phyloP scores from a whole-genome alignment of 2,888 invertebrate species.

The Lepidochrysops patricia region DNA sequence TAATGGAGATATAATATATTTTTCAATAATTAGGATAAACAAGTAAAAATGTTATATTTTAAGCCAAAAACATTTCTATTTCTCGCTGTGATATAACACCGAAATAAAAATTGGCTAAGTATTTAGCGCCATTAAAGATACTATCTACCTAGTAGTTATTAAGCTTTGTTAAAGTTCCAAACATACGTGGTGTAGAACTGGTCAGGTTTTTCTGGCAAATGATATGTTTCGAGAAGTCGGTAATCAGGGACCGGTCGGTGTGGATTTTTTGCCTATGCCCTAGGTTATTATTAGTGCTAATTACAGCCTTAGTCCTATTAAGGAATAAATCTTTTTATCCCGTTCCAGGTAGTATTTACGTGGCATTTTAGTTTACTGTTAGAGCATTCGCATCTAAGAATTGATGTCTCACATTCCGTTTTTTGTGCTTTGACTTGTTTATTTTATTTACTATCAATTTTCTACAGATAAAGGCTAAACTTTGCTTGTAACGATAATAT shows the following conservation, averaged over 20 bases:
- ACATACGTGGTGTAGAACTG: slow-evolving; percentile 11
- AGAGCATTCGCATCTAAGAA: neutral
- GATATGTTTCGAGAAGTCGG: slow-evolving; percentile 27
- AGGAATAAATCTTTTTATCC: slow-evolving; percentile 11
- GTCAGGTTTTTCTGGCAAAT: slow-evolving; percentile 24
- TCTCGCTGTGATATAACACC: neutral
- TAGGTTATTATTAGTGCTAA: slow-evolving; percentile 14
- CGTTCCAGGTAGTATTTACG: slow-evolving; percentile 8
- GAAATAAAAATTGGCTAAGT: neutral
- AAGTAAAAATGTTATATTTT: too few relatives aligned
- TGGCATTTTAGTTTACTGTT: neutral
- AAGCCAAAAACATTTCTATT: too few relatives aligned
- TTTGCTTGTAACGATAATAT: neutral
- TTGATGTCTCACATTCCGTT: neutral
- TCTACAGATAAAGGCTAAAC: neutral
- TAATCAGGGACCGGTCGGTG: slow-evolving; percentile 29
- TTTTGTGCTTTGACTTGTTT: neutral
- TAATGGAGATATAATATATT: neutral
- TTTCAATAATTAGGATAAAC: neutral
- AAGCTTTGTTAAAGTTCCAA: neutral
- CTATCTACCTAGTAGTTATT: neutral
- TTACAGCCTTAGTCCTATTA: slow-evolving; percentile 9
- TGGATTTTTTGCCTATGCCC: slow-evolving; percentile 22
- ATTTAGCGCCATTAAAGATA: neutral
- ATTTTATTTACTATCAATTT: neutral